Evolutionary conservation across 2,797 vertebrate genomes (phyloP).

Genomic region (Atherinosoma microstoma): DNA sequence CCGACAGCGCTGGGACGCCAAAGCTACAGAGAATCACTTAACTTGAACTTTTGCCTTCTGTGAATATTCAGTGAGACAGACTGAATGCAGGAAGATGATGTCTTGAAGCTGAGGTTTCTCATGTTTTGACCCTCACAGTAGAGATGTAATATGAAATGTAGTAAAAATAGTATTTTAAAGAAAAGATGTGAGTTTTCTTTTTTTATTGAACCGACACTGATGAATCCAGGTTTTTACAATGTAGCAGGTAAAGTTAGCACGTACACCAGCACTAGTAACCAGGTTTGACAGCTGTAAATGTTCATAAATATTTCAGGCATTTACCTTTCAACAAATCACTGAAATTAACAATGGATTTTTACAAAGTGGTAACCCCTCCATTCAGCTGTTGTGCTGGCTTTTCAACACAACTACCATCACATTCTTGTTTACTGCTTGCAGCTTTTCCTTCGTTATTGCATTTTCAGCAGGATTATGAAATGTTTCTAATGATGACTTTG

Average conservation of each 20-base stretch:
- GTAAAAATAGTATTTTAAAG: conserved; percentile 71
- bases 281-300: background rate
- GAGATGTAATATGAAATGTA: conserved; percentile 55
- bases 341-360: background rate
- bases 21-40: conserved; percentile 28
- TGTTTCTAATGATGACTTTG: background rate
- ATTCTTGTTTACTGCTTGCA: background rate
- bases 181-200: conserved; percentile 20
- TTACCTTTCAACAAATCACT: background rate
- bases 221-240: background rate
- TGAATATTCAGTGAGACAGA: conserved; percentile 8
- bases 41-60: conserved; percentile 35
- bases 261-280: background rate
- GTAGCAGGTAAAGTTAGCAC: too few relatives aligned
- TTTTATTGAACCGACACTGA: conserved; percentile 13
- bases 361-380: background rate
- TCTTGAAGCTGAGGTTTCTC: conserved; percentile 25
- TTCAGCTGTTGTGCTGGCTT: background rate
- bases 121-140: conserved; percentile 16
- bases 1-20: conserved; percentile 49
- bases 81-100: conserved; percentile 13
- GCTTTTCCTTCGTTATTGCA: background rate
- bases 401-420: background rate
- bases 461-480: conserved; percentile 1
- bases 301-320: background rate